Evolutionary conservation across 2,113 vertebrate species (phyloP), one percentile per base, ranked within the genome.

Genomic region (Larimichthys polyactis): DNA sequence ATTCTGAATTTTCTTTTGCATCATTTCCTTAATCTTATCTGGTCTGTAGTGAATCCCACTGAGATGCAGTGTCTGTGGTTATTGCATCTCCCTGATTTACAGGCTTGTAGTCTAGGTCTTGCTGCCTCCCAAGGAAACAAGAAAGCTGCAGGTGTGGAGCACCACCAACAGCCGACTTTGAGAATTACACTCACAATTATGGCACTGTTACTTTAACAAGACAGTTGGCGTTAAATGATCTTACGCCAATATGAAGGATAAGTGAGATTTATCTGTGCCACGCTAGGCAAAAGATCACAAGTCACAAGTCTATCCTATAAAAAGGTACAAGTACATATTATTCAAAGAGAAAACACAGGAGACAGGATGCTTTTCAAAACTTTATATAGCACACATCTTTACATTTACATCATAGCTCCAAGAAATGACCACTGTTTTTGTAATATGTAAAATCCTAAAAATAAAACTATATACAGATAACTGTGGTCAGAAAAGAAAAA

Each of bases 381-480:
- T 58, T 67, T 62, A 78, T 81, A 54, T 43, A 76, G 24, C n/a
- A 29, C 11, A 22, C 14, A 52, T 27, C 10, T 77, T 68, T 40
- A 76, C 0, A 22, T 54, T 46, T 48, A 20, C n/a, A 68, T 55
- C 2, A 11, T 15, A 44, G 3, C 20, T 51, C 49, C n/a, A 57
- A 57, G 0, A 60, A 16, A 40, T 48, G 15, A 6, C 19, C 9
- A 15, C 7, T 68, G 17, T 12, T 5, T 5, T 9, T 14, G 2
- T 17, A 10, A 46, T 62, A 6, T 70, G 4, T n/a, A 32, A 40
- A 40, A 49, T 15, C 5, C 36, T 36, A 68, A 65, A 32, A 24
- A 0, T 27, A 16, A 36, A 68, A 11, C 19, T 4, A n/a, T 19
- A 59, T 67, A n/a, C 14, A n/a, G 19, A 32, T 5, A 3, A 58